These are phyloP conservation scores for Mallotus villosus DNA, from an alignment of 2,797 vertebrate genomes.

Conservation along the genomic window DNA sequence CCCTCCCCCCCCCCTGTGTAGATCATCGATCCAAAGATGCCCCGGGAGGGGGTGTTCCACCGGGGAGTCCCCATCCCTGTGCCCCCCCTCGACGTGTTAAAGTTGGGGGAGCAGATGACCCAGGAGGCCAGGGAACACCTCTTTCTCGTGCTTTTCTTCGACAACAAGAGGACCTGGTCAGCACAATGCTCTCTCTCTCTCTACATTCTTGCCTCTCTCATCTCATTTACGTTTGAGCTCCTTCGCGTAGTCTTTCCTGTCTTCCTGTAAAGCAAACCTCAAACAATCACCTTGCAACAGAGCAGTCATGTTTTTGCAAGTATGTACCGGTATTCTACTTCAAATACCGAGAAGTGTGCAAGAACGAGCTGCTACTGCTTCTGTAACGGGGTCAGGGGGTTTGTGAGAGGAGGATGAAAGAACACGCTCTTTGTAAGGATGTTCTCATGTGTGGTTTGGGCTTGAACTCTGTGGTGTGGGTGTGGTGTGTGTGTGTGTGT, in stretches of 20 bases:
- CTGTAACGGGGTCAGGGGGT: conserved; percentile 56
- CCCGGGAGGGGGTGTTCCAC: conserved; percentile 97
- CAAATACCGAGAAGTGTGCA: background rate
- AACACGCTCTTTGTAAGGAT: background rate
- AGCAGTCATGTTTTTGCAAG: too few relatives aligned
- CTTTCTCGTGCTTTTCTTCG: conserved; percentile 98
- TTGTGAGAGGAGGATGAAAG: conserved; percentile 40
- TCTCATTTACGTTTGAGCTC: background rate
- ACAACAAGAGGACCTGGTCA: conserved; percentile 99
- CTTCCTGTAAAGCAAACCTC: too few relatives aligned
- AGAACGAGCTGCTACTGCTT: background rate
- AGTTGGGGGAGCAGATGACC: conserved; percentile 98
- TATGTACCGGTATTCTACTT: too few relatives aligned
- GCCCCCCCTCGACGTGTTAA: conserved; percentile 96
- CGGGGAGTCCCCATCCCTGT: conserved; percentile 96
- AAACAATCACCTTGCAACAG: background rate
- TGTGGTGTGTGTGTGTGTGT: conserved; percentile 37
- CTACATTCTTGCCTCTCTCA: background rate
- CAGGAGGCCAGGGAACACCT: conserved; percentile 98
- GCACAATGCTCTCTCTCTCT: conserved; percentile 37
- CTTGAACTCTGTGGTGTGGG: background rate
- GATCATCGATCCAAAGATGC: conserved; percentile 99
- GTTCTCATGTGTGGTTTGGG: background rate
- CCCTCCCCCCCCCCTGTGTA: conserved; percentile 53
- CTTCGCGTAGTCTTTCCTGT: background rate